Evolutionary conservation across 2,888 invertebrate genomes (phyloP).

Genomic region (Mesorhabditis spiculigera): DNA sequence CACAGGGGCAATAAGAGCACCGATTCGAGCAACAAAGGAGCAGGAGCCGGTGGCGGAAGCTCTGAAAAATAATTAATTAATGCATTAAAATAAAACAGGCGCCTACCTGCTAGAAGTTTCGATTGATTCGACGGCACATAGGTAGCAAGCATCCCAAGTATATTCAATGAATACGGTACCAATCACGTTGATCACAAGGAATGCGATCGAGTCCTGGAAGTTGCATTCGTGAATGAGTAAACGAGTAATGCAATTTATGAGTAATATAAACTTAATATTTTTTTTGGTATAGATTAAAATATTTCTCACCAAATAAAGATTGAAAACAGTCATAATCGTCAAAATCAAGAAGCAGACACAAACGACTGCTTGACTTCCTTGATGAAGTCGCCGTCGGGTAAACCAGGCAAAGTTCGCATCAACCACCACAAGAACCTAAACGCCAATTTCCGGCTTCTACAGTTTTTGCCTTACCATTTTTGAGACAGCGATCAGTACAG

Average conservation of each 20-base stretch:
- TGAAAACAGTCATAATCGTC: constrained; percentile 38
- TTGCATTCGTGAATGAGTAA: too few relatives aligned
- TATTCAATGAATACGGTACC: constrained; percentile 57
- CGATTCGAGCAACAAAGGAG: constrained; percentile 49
- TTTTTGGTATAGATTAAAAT: too few relatives aligned
- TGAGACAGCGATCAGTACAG: constrained; percentile 51
- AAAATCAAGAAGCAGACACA: constrained; percentile 50
- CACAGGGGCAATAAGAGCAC: constrained; percentile 51
- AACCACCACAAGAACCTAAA: constrained; percentile 44
- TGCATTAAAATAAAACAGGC: not conserved
- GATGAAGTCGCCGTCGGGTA: constrained; percentile 51
- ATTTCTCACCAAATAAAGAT: constrained; percentile 28
- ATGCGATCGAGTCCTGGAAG: constrained; percentile 18
- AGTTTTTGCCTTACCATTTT: constrained; percentile 36
- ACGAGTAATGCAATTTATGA: too few relatives aligned
- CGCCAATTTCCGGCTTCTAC: not conserved
- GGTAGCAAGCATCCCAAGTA: constrained; percentile 57
- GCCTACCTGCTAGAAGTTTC: constrained; percentile 34
- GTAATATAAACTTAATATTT: too few relatives aligned
- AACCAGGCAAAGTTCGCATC: constrained; percentile 48
- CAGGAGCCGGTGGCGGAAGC: constrained; percentile 51
- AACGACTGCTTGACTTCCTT: constrained; percentile 49
- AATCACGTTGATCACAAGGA: constrained; percentile 50
- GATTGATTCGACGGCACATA: constrained; percentile 54
- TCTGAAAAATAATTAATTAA: constrained; percentile 17